phyloP scores from a whole-genome alignment of 2,113 vertebrate genomes.

The Bos taurus region ARS-UCD2.0 NC_037329.1:20603001-20603500 shows the following conservation, averaged over 20 bases:
- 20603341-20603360: no score
- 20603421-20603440: no score
- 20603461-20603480: no score
- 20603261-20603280: no score
- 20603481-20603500: no score
- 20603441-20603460: no score
- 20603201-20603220: constrained; percentile 16
- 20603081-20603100: background rate
- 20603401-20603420: no score
- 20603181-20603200: background rate
- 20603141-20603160: background rate
- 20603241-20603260: background rate
- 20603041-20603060: background rate
- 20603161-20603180: background rate
- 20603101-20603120: background rate
- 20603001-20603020: background rate
- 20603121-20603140: background rate
- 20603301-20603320: no score
- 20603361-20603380: no score
- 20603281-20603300: no score
- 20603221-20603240: background rate
- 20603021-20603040: background rate
- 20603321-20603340: no score
- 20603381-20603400: no score
- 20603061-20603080: constrained; percentile 13